Conservation (phyloP, 1,140 invertebrate species). For the Nasonia longicornis region DNA sequence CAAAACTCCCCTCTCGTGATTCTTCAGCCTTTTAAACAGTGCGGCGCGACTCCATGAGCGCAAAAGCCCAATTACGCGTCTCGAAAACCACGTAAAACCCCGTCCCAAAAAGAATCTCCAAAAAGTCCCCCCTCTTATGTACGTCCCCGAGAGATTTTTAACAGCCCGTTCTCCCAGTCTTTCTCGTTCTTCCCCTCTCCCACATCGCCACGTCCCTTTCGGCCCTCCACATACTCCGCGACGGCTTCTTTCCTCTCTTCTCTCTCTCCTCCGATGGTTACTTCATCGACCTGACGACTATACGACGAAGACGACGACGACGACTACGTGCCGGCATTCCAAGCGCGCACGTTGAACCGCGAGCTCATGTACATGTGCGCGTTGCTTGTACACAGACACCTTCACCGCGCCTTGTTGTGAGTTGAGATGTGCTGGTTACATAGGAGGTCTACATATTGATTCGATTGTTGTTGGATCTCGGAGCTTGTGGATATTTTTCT, state of each 20-base stretch:
- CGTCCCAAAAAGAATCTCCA: neutral
- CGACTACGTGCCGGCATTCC: conserved; percentile 54
- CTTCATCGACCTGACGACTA: conserved; percentile 51
- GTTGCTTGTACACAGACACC: conserved; percentile 29
- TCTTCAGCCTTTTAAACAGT: neutral
- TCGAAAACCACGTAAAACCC: too few species aligned
- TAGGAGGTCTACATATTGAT: neutral
- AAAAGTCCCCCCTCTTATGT: neutral
- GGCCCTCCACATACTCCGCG: neutral
- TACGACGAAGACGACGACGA: neutral
- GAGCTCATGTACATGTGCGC: conserved; percentile 34
- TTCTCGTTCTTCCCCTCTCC: neutral
- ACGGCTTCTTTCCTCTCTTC: neutral
- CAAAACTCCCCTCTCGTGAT: neutral
- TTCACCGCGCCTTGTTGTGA: neutral
- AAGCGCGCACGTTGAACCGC: conserved; percentile 62
- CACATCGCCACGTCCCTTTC: neutral
- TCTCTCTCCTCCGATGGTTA: conserved; percentile 48
- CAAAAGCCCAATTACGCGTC: neutral
- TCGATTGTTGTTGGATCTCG: neutral
- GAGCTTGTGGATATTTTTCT: too few species aligned
- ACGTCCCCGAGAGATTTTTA: neutral
- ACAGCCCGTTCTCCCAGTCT: neutral
- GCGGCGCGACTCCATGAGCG: too few species aligned
- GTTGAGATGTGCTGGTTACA: neutral